phyloP scores from a whole-genome alignment of 92 coral and sea anemone genomes.

The Phenganax subtilis region DNA sequence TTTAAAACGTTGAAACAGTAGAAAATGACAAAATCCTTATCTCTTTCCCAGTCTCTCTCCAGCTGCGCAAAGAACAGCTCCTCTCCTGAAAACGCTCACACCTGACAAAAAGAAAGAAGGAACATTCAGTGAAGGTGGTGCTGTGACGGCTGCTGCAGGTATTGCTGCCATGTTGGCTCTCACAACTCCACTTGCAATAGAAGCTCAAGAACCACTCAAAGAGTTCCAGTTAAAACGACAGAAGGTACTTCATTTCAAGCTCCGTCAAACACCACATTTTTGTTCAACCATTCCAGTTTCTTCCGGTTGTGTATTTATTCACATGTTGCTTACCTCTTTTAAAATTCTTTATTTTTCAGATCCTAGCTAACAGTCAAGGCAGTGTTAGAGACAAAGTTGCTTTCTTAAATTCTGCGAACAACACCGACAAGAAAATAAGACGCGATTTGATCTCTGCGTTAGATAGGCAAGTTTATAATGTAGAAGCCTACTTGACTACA shows the following conservation, averaged over 20 bases:
- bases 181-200: conserved; percentile 71
- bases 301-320: not conserved
- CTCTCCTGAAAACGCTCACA: conserved; percentile 60
- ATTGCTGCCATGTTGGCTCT: conserved; percentile 69
- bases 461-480: conserved; percentile 1
- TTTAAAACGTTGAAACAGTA: no score
- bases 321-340: not conserved
- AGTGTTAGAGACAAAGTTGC: conserved; percentile 27
- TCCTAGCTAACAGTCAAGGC: conserved; percentile 16
- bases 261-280: no score
- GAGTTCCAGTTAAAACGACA: conserved; percentile 38
- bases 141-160: conserved; percentile 61
- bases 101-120: conserved; percentile 54
- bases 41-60: conserved; percentile 60
- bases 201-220: conserved; percentile 44
- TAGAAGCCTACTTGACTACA: not conserved
- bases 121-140: conserved; percentile 41
- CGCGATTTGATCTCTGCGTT: conserved; percentile 22
- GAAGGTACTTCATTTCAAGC: not conserved
- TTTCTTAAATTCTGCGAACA: conserved; percentile 20
- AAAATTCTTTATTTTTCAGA: not conserved
- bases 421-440: not conserved
- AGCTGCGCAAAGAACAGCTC: conserved; percentile 64
- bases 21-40: not conserved
- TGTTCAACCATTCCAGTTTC: not conserved